phyloP scores from a whole-genome alignment of 37 sponge, comb jelly and placozoan genomes.

The Axinella damicornis region DNA sequence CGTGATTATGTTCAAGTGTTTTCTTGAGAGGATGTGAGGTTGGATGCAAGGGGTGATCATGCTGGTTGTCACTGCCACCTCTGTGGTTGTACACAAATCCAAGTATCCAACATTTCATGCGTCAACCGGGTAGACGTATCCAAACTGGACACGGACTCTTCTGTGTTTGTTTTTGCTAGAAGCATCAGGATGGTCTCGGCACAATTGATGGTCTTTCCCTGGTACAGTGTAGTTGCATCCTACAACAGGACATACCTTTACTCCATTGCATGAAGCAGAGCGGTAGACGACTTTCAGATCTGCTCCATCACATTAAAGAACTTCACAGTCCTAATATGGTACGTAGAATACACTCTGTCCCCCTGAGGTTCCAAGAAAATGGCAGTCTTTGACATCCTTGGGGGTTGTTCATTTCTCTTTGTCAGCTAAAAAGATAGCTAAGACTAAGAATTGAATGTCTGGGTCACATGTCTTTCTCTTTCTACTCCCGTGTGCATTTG shows the following conservation, averaged over 20 bases:
- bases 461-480: not conserved
- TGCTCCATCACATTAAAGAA: not conserved
- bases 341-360: not conserved
- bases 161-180: no score
- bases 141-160: no score
- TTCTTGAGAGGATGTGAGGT: no score
- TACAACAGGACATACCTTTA: constrained; percentile 4
- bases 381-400: constrained; percentile 15
- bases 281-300: not conserved
- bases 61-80: no score
- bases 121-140: no score
- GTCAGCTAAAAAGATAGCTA: constrained; percentile 10
- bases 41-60: no score
- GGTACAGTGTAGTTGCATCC: constrained; percentile 11
- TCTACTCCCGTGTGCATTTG: not conserved
- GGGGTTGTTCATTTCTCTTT: constrained; percentile 35
- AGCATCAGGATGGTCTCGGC: no score
- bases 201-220: no score
- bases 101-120: no score
- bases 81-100: no score
- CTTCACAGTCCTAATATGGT: not conserved
- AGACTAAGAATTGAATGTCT: not conserved
- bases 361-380: constrained; percentile 26
- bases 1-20: no score
- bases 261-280: constrained; percentile 10